Percentiles rank a stretch among this genome's conserved stretches.
Conservation (phyloP, 2,113 vertebrate species). For the Planiliza haematocheilus region DNA sequence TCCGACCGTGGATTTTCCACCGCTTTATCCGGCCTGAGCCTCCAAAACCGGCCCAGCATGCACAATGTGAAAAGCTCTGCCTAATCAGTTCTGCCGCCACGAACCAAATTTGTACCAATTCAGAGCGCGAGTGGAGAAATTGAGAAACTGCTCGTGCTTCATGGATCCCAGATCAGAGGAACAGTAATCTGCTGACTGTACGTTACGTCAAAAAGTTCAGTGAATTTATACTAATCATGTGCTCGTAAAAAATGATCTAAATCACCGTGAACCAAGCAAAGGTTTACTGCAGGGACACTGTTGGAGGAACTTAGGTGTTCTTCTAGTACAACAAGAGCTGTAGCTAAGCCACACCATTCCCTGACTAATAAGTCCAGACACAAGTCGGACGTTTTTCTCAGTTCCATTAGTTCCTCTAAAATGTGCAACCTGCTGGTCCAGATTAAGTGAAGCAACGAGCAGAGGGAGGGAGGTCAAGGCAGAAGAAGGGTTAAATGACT, state of each 20-base stretch:
- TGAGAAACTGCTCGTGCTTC: constrained; percentile 53
- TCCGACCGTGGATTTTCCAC: constrained; percentile 80
- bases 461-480: constrained; percentile 35
- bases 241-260: not conserved
- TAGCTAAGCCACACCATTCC: not conserved
- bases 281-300: not conserved
- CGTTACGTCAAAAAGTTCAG: not conserved
- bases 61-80: constrained; percentile 81
- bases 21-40: constrained; percentile 78
- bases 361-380: too few species aligned
- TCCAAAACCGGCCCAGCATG: constrained; percentile 50
- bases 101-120: constrained; percentile 59
- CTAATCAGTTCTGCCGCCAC: constrained; percentile 82
- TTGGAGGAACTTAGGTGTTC: constrained; percentile 6
- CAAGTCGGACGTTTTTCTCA: too few species aligned
- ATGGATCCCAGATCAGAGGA: constrained; percentile 1
- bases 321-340: constrained; percentile 6
- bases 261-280: not conserved
- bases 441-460: constrained; percentile 20
- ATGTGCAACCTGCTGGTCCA: not conserved
- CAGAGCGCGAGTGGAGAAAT: constrained; percentile 45
- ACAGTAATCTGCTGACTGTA: constrained; percentile 10
- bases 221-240: not conserved
- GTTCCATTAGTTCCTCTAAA: not conserved
- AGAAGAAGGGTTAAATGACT: constrained; percentile 76